These are phyloP conservation scores for Epizoanthus stellaris DNA, from an alignment of 92 coral and sea anemone species.

Conservation along the genomic window DNA sequence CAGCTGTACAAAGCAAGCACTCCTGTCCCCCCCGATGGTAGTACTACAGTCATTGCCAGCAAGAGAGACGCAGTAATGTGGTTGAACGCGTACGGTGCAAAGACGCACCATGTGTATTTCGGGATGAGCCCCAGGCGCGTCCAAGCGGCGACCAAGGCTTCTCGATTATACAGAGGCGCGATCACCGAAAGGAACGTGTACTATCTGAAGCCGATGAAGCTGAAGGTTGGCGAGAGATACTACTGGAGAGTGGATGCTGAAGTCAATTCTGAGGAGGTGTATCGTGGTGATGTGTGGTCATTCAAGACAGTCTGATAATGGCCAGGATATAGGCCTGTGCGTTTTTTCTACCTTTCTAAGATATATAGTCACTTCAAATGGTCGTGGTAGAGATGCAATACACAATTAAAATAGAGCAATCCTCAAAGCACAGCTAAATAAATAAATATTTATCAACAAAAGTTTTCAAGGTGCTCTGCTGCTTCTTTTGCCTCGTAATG, in stretches of 20 bases:
- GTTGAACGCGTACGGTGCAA: constrained; percentile 75
- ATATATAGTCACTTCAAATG: too few relatives aligned
- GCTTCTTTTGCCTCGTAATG: too few relatives aligned
- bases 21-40: constrained; percentile 69
- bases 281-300: constrained; percentile 81
- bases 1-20: constrained; percentile 68
- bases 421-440: too few relatives aligned
- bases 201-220: constrained; percentile 54
- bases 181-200: constrained; percentile 59
- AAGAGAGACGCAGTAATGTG: constrained; percentile 75
- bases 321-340: too few relatives aligned
- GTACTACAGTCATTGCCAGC: constrained; percentile 43
- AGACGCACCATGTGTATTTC: constrained; percentile 63
- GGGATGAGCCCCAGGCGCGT: constrained; percentile 60
- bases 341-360: too few relatives aligned
- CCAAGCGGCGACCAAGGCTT: constrained; percentile 50
- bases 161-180: constrained; percentile 56
- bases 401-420: too few relatives aligned
- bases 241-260: constrained; percentile 86
- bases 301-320: constrained; percentile 55
- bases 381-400: too few relatives aligned
- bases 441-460: too few relatives aligned
- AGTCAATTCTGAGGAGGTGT: constrained; percentile 54
- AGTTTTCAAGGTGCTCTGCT: too few relatives aligned
- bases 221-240: constrained; percentile 51